Evolutionary conservation across 2,113 vertebrate genomes (phyloP), one percentile per base, ranked within the genome.

Genomic region (Cygnus buccinator): DNA sequence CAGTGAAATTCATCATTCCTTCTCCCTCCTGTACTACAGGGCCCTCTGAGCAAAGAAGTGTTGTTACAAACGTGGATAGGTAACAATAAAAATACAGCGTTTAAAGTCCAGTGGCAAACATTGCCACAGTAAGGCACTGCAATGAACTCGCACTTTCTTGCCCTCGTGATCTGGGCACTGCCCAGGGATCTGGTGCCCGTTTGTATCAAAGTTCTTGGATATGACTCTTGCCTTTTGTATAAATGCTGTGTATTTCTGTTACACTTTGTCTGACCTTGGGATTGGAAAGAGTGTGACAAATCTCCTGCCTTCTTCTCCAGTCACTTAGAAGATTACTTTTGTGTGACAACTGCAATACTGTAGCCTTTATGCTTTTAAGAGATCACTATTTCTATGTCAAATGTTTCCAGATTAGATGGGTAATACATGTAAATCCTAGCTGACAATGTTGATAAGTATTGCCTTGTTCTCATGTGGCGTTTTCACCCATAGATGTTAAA

Each of bases 1-100:
- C 20, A 17, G 11, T 22, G 20, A 48, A 48, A 5, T 20, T 63
- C 4, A 0, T 2, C 2, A 3, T 31, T 37, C 3, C 0, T 39
- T 44, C 11, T 54, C 4, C 14, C 16, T 71, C 5, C 6, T 5
- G 5, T 23, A 43, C 35, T 0, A 1, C 5, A n/a, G 55, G 11
- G 2, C 35, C 0, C 0, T 13, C 52, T 63, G 19, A 23, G 9
- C 22, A 52, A n/a, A 39, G 33, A 25, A 2, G 11, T 2, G 5
- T 3, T 15, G 41, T 25, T 17, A 46, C 23, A 54, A 39, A 33
- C 1, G 1, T 9, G 35, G 4, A 0, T 6, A 52, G 46, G 19
- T 33, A 46, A 39, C 8, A 9, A 14, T 19, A 10, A 74, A 84
- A 87, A 26, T 8, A 25, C n/a, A 26, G 50, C 2, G 23, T 75